Percentiles rank a stretch among this genome's conserved stretches.
Evolutionary conservation across 1,140 invertebrate genomes (phyloP).

Genomic region (Leptinotarsa lineolata): DNA sequence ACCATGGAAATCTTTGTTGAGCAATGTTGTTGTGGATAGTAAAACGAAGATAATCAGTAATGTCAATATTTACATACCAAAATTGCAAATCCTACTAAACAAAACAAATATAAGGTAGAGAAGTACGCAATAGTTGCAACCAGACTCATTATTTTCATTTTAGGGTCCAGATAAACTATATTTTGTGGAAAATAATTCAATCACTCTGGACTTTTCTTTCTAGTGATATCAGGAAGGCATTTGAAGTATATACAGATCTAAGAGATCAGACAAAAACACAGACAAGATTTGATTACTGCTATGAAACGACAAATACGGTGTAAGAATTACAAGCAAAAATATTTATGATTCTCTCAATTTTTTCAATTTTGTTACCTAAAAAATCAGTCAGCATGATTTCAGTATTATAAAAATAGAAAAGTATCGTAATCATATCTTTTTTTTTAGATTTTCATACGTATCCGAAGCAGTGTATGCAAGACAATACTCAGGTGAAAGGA

Average conservation of each 20-base stretch:
- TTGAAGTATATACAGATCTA: conserved; percentile 11
- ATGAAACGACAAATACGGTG: conserved; percentile 11
- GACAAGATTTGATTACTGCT: conserved; percentile 16
- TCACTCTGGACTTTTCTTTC: conserved; percentile 8
- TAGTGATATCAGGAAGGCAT: conserved; percentile 16
- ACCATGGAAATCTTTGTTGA: not conserved
- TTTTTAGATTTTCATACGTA: conserved; percentile 32
- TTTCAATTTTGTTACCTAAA: too few species aligned
- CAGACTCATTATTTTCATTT: conserved; percentile 17
- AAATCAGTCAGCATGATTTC: too few species aligned
- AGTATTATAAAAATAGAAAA: too few species aligned
- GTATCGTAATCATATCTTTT: too few species aligned
- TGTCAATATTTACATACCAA: conserved; percentile 2
- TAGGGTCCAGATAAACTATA: conserved; percentile 30
- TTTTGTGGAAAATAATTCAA: conserved; percentile 31
- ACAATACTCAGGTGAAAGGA: conserved; percentile 13
- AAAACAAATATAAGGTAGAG: conserved; percentile 9
- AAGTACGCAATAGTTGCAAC: not conserved
- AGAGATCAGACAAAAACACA: not conserved
- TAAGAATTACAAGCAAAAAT: not conserved
- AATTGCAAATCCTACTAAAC: not conserved
- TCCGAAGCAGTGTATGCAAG: conserved; percentile 27
- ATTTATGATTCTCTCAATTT: too few species aligned
- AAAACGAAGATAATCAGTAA: not conserved
- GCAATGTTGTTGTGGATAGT: not conserved